Evolutionary conservation across 2,888 invertebrate species (phyloP).

Genomic region (Dryomyza anilis): DNA sequence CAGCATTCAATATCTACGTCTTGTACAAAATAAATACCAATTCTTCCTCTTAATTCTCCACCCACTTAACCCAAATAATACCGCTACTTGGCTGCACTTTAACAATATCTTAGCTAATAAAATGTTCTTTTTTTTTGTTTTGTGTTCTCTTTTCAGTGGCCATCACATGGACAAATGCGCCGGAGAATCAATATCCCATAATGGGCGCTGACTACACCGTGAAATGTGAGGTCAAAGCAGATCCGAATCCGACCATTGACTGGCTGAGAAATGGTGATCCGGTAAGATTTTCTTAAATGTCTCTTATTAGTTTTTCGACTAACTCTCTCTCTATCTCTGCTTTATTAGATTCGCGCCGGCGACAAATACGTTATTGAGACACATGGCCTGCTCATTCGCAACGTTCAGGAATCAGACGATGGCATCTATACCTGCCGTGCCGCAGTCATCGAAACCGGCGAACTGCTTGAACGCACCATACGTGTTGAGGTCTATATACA

Average conservation of each 20-base stretch:
- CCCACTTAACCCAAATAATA: neutral
- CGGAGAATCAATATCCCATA: conserved; percentile 80
- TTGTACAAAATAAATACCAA: neutral
- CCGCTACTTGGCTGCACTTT: too few species aligned
- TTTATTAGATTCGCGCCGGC: conserved; percentile 67
- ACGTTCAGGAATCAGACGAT: conserved; percentile 81
- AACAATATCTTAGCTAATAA: too few species aligned
- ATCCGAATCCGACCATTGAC: conserved; percentile 82
- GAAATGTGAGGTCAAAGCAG: conserved; percentile 82
- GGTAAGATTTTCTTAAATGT: conserved; percentile 58
- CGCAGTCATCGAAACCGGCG: conserved; percentile 81
- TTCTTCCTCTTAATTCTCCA: neutral
- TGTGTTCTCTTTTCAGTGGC: conserved; percentile 66
- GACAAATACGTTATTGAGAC: conserved; percentile 76
- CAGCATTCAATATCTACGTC: neutral
- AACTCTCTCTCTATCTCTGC: neutral
- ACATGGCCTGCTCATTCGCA: conserved; percentile 77
- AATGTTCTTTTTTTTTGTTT: neutral
- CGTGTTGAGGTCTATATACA: conserved; percentile 80
- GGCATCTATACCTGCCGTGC: conserved; percentile 87
- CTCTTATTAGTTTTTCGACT: neutral
- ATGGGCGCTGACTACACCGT: conserved; percentile 77
- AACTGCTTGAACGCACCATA: conserved; percentile 76
- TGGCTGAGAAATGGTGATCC: conserved; percentile 81
- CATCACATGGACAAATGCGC: conserved; percentile 86